Evolutionary conservation across 2,797 vertebrate species (phyloP).

Genomic region (Fistularia tabacaria): DNA sequence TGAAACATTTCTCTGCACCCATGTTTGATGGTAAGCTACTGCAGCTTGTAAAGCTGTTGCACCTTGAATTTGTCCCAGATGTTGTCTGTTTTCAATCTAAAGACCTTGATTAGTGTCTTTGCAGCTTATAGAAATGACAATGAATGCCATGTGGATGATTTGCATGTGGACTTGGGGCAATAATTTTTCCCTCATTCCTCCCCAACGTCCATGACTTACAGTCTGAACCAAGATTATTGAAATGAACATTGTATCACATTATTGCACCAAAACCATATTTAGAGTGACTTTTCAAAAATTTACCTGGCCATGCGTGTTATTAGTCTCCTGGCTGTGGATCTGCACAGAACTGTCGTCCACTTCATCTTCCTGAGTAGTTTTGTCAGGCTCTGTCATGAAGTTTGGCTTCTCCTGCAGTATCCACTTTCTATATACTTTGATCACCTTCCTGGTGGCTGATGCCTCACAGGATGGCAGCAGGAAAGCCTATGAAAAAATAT

Average conservation of each 20-base stretch:
- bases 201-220: too few relatives aligned
- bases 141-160: too few relatives aligned
- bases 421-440: slow-evolving; percentile 97
- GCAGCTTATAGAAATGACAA: too few relatives aligned
- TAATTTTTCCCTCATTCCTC: too few relatives aligned
- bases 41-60: too few relatives aligned
- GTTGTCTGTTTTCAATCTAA: too few relatives aligned
- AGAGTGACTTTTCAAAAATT: not conserved
- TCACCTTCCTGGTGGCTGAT: slow-evolving; percentile 89
- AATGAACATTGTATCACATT: not conserved
- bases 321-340: slow-evolving; percentile 45
- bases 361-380: slow-evolving; percentile 71
- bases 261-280: not conserved
- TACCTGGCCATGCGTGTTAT: slow-evolving; percentile 50
- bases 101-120: too few relatives aligned
- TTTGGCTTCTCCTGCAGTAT: slow-evolving; percentile 88
- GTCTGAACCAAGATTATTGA: too few relatives aligned
- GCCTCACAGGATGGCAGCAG: slow-evolving; percentile 91
- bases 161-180: too few relatives aligned
- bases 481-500: slow-evolving; percentile 80
- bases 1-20: too few relatives aligned
- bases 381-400: slow-evolving; percentile 94
- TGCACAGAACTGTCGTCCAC: slow-evolving; percentile 65
- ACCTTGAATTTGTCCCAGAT: too few relatives aligned
- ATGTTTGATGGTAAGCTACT: too few relatives aligned